Evolutionary conservation across 1,140 invertebrate genomes (phyloP), one percentile per base, ranked within the genome.

Genomic region (Bombus waltoni): DNA sequence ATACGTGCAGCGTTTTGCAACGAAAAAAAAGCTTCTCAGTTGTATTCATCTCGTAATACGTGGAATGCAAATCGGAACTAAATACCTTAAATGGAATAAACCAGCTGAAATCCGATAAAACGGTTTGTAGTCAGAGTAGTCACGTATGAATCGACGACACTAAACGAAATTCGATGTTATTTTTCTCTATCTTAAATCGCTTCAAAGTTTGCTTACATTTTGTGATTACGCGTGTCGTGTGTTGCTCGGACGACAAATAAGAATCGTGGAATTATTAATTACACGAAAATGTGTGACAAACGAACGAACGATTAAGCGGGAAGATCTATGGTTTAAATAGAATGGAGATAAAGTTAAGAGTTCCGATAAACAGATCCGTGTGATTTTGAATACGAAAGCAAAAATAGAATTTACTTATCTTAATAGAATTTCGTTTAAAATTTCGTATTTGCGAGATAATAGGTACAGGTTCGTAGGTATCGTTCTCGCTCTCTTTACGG

Each of bases 381-480:
- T 8, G 47, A 6, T 2, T 22, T n/a, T 35, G 18, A 66, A n/a
- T 13, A n/a, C n/a, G 5, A 59, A 59, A 28, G 28, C 57, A 32
- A 32, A 32, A 32, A 32, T 32, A 32, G 32, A 32, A 9, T 59
- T 25, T 15, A 6, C 18, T 83, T 66, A n/a, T 40, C 32, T 73
- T 22, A 32, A 38, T 87, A 66, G 85, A 76, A 87, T 78, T 65
- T 77, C 59, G 59, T 78, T 82, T 70, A 75, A 87, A 87, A 87
- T 68, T 74, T 62, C 62, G 83, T 79, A 88, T 83, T 81, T 70
- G 87, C 80, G 71, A 57, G 72, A 84, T 87, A n/a, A 62, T 84
- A 87, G 68, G 53, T 38, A 62, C 73, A 79, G 70, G 59, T 87
- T 87, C 53, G n/a, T 73, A 68, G 59, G 32, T 75, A 88, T 53